Evolutionary conservation across 2,888 invertebrate species (phyloP), one percentile per base, ranked within the genome.

Genomic region (Lithophane semibrunnea): DNA sequence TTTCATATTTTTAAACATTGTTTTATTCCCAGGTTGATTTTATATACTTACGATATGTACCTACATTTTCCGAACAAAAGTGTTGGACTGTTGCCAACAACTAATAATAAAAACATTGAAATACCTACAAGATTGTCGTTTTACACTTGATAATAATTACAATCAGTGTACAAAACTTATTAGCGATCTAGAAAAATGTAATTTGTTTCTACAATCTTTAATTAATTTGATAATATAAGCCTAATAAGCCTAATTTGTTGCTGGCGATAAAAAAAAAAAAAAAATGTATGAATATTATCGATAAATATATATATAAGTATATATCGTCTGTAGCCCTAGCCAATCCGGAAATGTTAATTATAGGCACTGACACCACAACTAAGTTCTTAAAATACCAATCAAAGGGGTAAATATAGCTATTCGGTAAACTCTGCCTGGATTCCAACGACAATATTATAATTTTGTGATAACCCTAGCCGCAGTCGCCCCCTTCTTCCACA

Each of bases 121-220:
- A 12, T 44, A 60, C 21, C 52, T 21, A 61, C 24, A 77, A 54
- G 60, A 78, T 56, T 54, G 7, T 37, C 16, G 21, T 18, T 42
- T 49, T 49, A 56, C 42, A 64, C 18, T 71, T 49, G 49, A 58
- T 64, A 56, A 49, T 49, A 21, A 77, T 47, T 54, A 56, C 49
- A 49, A 77, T 71, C 71, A 71, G 49, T 42, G 12, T n/a, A 63
- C 29, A 18, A 47, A 70, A 63, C 16, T 8, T 24, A 71, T 29
- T 29, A 64, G n/a, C 29, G 18, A 44, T 44, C 24, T 49, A 42
- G 29, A 44, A 42, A 42, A 64, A 58, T 44, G 24, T 73, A 24
- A 72, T 64, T 56, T 44, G 49, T 63, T 79, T 64, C 29, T 13
- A 49, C 8, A 56, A 72, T 72, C 56, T 58, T 47, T 72, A 49